These are phyloP conservation scores for Trogon melanurus DNA, from an alignment of 2,113 vertebrate genomes.

Conservation along the genomic window DNA sequence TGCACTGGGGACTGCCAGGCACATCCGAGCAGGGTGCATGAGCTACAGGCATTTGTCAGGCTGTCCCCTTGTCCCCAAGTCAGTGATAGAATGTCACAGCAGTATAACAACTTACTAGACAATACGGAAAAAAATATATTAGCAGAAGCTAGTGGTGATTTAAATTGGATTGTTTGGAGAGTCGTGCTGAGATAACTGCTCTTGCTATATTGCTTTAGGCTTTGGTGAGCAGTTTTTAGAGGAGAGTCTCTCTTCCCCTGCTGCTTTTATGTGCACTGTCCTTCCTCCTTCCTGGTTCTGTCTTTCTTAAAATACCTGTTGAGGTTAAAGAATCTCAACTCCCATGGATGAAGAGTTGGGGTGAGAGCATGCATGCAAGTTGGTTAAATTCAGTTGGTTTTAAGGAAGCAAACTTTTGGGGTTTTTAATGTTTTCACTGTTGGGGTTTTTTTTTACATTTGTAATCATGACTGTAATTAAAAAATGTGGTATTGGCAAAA, in stretches of 20 bases:
- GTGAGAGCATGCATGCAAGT: not conserved
- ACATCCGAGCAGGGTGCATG: not conserved
- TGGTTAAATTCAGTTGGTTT: not conserved
- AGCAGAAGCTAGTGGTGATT: not conserved
- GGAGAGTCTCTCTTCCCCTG: not conserved
- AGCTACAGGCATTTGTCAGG: not conserved
- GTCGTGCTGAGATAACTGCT: not conserved
- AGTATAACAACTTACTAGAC: not conserved
- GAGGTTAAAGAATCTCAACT: not conserved
- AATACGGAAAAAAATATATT: not conserved
- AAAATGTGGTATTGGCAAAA: not conserved
- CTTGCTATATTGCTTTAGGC: not conserved
- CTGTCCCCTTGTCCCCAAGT: not conserved
- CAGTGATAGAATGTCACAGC: not conserved
- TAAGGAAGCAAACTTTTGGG: not conserved
- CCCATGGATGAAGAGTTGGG: not conserved
- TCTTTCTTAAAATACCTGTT: not conserved
- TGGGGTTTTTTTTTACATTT: not conserved
- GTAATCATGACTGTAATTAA: not conserved
- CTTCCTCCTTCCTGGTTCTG: not conserved
- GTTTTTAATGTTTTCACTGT: not conserved
- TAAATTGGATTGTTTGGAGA: not conserved
- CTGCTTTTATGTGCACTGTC: not conserved
- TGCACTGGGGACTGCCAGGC: not conserved
- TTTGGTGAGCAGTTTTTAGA: not conserved